These are phyloP conservation scores for Amblyopsis hoosieri DNA, from an alignment of 2,797 vertebrate genomes.

Conservation along the genomic window DNA sequence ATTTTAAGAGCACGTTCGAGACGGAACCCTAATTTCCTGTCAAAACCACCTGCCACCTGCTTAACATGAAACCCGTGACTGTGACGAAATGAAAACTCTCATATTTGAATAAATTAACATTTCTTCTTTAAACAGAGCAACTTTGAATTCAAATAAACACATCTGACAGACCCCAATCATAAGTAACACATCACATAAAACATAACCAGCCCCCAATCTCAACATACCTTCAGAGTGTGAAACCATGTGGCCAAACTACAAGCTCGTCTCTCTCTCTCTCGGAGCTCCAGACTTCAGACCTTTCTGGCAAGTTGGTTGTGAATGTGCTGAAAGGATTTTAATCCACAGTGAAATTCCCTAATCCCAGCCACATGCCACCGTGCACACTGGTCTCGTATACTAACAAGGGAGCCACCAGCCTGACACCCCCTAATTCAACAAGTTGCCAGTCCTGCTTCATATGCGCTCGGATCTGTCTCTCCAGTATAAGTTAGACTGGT, in stretches of 20 bases:
- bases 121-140: too few species aligned
- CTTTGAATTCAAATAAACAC: too few species aligned
- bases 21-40: too few species aligned
- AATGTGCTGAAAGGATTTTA: constrained; percentile 68
- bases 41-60: too few species aligned
- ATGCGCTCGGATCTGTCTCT: constrained; percentile 3
- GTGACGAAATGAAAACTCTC: too few species aligned
- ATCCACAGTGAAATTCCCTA: constrained; percentile 81
- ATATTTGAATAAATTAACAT: too few species aligned
- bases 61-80: too few species aligned
- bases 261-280: constrained; percentile 32
- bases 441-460: background rate
- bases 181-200: background rate
- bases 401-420: constrained; percentile 49
- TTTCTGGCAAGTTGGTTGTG: constrained; percentile 51
- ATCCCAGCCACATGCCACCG: constrained; percentile 81
- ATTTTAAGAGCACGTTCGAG: too few species aligned
- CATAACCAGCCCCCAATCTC: constrained; percentile 8
- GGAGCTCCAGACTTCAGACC: constrained; percentile 45
- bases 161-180: background rate
- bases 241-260: constrained; percentile 53
- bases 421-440: constrained; percentile 22
- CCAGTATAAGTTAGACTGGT: constrained; percentile 8
- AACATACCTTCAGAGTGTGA: constrained; percentile 64
- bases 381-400: constrained; percentile 58